Evolutionary conservation across 2,888 invertebrate genomes (phyloP).

Genomic region (Yponomeuta sedellus): DNA sequence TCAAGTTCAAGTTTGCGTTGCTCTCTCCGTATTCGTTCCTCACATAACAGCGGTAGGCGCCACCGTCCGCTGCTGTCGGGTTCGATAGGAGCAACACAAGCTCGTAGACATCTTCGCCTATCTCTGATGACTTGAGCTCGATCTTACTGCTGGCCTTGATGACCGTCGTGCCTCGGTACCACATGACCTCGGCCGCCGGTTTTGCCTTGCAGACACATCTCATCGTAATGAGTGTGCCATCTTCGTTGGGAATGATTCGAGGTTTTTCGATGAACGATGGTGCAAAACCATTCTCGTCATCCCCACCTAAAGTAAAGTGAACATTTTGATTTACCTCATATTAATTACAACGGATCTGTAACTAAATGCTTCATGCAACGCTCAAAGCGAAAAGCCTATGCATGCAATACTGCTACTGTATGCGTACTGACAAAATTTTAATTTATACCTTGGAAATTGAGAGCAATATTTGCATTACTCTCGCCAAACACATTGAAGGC

Average conservation of each 20-base stretch:
- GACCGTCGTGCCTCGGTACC: conserved; percentile 93
- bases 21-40: conserved; percentile 97
- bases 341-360: conserved; percentile 17
- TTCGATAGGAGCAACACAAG: conserved; percentile 80
- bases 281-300: conserved; percentile 93
- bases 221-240: conserved; percentile 97
- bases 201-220: conserved; percentile 97
- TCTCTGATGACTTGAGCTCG: conserved; percentile 84
- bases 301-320: conserved; percentile 82
- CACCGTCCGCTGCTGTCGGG: conserved; percentile 74
- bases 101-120: conserved; percentile 92
- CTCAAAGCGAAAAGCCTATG: conserved; percentile 57
- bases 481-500: conserved; percentile 99
- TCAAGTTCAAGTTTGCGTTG: conserved; percentile 96
- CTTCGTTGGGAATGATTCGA: conserved; percentile 98
- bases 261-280: conserved; percentile 99
- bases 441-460: conserved; percentile 97
- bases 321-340: conserved; percentile 11
- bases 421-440: conserved; percentile 17
- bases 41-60: conserved; percentile 89
- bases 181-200: conserved; percentile 95
- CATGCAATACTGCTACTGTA: conserved; percentile 42
- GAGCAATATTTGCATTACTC: conserved; percentile 99
- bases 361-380: conserved; percentile 46
- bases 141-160: conserved; percentile 91